phyloP scores from a whole-genome alignment of 2,888 invertebrate genomes.

The Panopea generosa region DNA sequence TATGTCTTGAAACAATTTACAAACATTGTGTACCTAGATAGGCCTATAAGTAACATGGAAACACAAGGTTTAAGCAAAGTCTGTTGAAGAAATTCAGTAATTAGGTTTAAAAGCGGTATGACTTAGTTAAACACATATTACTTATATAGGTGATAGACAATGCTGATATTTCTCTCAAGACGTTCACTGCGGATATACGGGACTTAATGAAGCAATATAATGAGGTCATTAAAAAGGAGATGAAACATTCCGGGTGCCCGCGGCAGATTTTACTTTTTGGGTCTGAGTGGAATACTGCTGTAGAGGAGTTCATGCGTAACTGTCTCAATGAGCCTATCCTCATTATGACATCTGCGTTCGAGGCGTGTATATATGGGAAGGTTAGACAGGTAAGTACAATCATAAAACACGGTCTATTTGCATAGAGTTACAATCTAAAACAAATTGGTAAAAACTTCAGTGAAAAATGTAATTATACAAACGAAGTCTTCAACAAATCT shows the following conservation, averaged over 20 bases:
- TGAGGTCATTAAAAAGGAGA: constrained; percentile 38
- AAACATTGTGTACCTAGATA: no score
- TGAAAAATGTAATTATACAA: no score
- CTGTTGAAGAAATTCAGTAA: no score
- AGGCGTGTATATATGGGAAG: constrained; percentile 90
- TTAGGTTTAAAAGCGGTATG: no score
- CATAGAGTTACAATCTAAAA: no score
- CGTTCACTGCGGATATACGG: constrained; percentile 84
- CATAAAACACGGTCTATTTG: no score
- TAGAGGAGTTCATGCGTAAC: constrained; percentile 87
- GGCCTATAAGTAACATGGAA: no score
- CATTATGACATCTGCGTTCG: constrained; percentile 90
- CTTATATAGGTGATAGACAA: constrained; percentile 89
- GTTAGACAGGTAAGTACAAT: constrained; percentile 76
- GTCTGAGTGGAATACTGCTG: constrained; percentile 88
- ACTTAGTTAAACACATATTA: no score
- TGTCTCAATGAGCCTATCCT: constrained; percentile 88
- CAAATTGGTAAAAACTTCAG: no score
- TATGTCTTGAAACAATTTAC: no score
- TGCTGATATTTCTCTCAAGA: constrained; percentile 88
- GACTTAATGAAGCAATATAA: constrained; percentile 68
- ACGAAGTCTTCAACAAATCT: no score
- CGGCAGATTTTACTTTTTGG: constrained; percentile 83
- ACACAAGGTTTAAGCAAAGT: no score
- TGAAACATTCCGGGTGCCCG: constrained; percentile 62